Conservation (phyloP, 2,888 invertebrate genomes). For the Tenthredo amoena region DNA sequence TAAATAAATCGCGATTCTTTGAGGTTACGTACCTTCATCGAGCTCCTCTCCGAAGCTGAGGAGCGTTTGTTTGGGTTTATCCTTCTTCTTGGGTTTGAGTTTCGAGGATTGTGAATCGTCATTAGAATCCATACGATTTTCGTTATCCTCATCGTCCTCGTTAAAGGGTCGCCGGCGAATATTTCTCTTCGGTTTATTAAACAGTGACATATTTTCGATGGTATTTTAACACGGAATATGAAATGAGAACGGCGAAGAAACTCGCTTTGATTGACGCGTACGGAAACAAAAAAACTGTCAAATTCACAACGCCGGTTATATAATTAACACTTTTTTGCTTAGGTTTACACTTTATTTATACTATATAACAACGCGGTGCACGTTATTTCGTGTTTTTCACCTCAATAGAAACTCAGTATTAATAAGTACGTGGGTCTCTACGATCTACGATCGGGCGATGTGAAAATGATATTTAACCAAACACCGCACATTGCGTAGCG, state of each 20-base stretch:
- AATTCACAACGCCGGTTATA: background rate
- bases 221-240: background rate
- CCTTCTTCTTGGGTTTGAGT: slow-evolving; percentile 79
- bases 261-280: background rate
- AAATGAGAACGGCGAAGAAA: background rate
- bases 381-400: background rate
- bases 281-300: background rate
- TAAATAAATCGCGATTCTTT: background rate
- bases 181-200: slow-evolving; percentile 92
- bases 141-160: slow-evolving; percentile 83
- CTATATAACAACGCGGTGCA: background rate
- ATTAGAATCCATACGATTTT: slow-evolving; percentile 81
- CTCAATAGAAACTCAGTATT: slow-evolving; percentile 11
- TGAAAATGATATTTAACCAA: slow-evolving; percentile 7
- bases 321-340: background rate
- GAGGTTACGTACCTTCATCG: slow-evolving; percentile 71
- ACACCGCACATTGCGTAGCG: background rate
- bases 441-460: slow-evolving; percentile 16
- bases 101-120: slow-evolving; percentile 77
- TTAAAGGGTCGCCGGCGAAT: slow-evolving; percentile 89
- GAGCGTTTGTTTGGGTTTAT: slow-evolving; percentile 82
- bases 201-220: slow-evolving; percentile 85
- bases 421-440: background rate
- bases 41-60: slow-evolving; percentile 89
- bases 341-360: background rate